A percentile compares a stretch with the other conserved stretches of the same genome.
Conservation (phyloP, 2,888 invertebrate species). For the Rambutsinella grinnellia region DNA sequence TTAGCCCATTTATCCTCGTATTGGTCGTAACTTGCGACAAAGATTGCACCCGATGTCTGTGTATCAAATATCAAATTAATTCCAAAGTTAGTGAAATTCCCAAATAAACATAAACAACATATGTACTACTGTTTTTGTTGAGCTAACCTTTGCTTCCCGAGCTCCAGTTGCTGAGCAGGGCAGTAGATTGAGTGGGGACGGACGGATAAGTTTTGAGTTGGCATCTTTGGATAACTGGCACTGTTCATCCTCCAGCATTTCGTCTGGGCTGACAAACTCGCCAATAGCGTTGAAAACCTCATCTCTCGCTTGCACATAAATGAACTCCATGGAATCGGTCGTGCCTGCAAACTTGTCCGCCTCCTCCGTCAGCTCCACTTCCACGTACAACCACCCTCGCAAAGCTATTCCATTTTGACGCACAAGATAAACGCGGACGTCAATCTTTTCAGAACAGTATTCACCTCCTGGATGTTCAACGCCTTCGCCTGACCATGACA, state of each 20-base stretch:
- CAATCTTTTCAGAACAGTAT: too few species aligned
- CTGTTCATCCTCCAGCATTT: too few species aligned
- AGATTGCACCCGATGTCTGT: too few species aligned
- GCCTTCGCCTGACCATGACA: too few species aligned
- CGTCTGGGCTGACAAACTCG: slow-evolving; percentile 1
- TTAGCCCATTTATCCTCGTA: background rate
- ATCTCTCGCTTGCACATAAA: slow-evolving; percentile 25
- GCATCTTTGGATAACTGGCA: background rate
- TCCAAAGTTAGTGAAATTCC: too few species aligned
- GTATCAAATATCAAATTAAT: too few species aligned
- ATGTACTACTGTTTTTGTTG: background rate
- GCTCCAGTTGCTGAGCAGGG: slow-evolving; percentile 18
- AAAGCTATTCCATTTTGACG: too few species aligned
- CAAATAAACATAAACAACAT: too few species aligned
- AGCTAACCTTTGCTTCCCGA: slow-evolving; percentile 19
- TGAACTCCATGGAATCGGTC: background rate
- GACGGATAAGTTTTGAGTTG: background rate
- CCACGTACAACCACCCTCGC: slow-evolving; percentile 30
- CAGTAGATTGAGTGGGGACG: background rate
- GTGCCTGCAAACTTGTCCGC: too few species aligned
- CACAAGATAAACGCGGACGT: too few species aligned
- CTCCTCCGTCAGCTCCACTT: slow-evolving; percentile 4
- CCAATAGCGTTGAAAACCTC: slow-evolving; percentile 27
- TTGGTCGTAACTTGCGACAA: background rate
- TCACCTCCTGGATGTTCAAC: too few species aligned